These are phyloP conservation scores for Ciconia boyciana DNA, from an alignment of 2,113 vertebrate species.

Conservation along the genomic window DNA sequence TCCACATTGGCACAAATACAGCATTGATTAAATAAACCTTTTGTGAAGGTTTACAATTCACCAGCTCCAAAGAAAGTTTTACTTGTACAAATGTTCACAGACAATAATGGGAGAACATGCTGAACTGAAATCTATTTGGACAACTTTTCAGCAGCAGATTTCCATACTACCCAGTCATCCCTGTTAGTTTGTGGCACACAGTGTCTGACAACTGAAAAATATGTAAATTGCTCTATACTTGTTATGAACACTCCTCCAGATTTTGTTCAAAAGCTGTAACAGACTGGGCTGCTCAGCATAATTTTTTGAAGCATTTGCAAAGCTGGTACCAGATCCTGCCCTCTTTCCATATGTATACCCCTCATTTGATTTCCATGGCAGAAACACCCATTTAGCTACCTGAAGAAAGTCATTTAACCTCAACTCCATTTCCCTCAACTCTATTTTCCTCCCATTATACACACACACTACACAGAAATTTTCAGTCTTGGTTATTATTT, in stretches of 20 bases:
- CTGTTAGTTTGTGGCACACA: slow-evolving; percentile 2
- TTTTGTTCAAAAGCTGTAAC: slow-evolving; percentile 59
- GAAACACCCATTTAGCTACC: slow-evolving; percentile 43
- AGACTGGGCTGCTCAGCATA: slow-evolving; percentile 53
- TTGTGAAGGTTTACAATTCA: background rate
- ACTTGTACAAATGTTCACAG: background rate
- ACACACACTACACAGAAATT: slow-evolving; percentile 35
- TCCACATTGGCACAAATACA: background rate
- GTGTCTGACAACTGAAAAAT: slow-evolving; percentile 64
- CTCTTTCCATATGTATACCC: slow-evolving; percentile 49
- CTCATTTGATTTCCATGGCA: slow-evolving; percentile 29
- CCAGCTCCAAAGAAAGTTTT: slow-evolving; percentile 5
- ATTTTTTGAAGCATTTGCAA: slow-evolving; percentile 59
- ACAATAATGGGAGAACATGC: slow-evolving; percentile 7
- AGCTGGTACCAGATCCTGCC: slow-evolving; percentile 41
- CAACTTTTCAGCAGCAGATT: slow-evolving; percentile 45
- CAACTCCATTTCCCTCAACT: slow-evolving; percentile 37
- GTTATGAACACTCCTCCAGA: slow-evolving; percentile 60
- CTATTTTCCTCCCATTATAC: slow-evolving; percentile 51
- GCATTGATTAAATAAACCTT: background rate
- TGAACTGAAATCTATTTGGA: slow-evolving; percentile 44
- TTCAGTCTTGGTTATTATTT: slow-evolving; percentile 54
- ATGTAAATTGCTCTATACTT: slow-evolving; percentile 62
- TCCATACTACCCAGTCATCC: slow-evolving; percentile 40
- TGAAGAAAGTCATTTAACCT: slow-evolving; percentile 45